Percentiles rank a stretch among this genome's conserved stretches.
Evolutionary conservation across 2,888 invertebrate genomes (phyloP).

Genomic region (Nymphalis polychloros): DNA sequence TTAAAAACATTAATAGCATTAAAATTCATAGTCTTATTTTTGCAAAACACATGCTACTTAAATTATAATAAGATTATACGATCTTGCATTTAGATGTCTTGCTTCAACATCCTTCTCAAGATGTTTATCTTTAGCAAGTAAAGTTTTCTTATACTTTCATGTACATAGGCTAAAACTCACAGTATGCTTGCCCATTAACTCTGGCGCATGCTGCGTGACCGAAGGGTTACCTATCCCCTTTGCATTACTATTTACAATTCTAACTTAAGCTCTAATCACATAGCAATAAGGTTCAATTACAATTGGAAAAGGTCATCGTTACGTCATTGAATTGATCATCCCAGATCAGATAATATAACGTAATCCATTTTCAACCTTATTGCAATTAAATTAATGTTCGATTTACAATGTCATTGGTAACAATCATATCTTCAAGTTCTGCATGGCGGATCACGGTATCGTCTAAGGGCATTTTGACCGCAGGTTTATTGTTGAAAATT

Average conservation of each 20-base stretch:
- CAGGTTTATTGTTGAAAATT: conserved; percentile 61
- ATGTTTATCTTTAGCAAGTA: conserved; percentile 49
- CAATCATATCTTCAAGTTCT: conserved; percentile 50
- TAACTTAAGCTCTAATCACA: conserved; percentile 5
- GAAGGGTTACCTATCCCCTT: conserved; percentile 68
- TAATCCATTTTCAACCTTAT: conserved; percentile 36
- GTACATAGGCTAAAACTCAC: conserved; percentile 50
- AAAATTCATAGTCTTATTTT: background rate
- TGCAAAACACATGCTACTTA: background rate
- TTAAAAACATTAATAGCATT: background rate
- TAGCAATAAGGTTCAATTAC: background rate
- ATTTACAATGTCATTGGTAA: background rate
- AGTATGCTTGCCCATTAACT: conserved; percentile 70
- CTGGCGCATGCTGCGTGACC: conserved; percentile 67
- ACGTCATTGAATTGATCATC: conserved; percentile 28
- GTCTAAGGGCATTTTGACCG: conserved; percentile 59
- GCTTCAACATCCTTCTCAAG: conserved; percentile 8
- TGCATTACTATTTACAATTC: conserved; percentile 32
- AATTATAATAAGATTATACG: background rate
- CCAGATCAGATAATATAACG: conserved; percentile 26
- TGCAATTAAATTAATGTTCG: background rate
- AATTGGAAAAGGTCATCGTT: conserved; percentile 4
- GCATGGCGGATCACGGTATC: conserved; percentile 57
- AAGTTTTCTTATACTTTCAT: conserved; percentile 49
- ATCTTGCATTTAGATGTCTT: background rate